Evolutionary conservation across 2,888 invertebrate species (phyloP).

Genomic region (Chymomyza procnemis): DNA sequence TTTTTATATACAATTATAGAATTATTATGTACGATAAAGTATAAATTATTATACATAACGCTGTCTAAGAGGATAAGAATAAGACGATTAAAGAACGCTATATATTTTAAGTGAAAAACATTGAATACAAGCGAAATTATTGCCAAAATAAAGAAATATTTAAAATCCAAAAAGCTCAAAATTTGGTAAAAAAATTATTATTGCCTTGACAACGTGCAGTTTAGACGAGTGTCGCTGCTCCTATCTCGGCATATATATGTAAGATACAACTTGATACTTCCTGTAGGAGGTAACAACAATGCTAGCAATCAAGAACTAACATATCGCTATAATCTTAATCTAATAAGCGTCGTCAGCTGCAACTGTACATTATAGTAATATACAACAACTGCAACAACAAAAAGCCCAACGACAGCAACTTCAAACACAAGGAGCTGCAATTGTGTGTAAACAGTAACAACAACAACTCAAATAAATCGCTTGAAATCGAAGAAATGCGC

Average conservation of each 20-base stretch:
- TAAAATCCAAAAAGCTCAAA: too few species aligned
- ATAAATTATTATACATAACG: too few species aligned
- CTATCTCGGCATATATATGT: constrained; percentile 24
- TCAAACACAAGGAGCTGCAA: constrained; percentile 44
- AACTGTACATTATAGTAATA: constrained; percentile 42
- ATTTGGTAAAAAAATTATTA: too few species aligned
- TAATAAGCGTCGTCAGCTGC: constrained; percentile 5
- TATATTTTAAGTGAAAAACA: too few species aligned
- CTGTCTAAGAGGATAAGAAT: too few species aligned
- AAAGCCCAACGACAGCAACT: constrained; percentile 19
- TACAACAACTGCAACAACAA: constrained; percentile 23
- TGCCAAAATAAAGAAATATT: too few species aligned
- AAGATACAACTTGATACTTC: constrained; percentile 29
- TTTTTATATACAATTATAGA: too few species aligned
- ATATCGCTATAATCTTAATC: constrained; percentile 24
- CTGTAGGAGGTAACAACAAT: not conserved
- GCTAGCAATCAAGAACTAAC: not conserved
- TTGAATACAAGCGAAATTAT: too few species aligned
- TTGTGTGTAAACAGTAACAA: constrained; percentile 62
- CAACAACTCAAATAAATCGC: constrained; percentile 61
- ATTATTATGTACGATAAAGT: too few species aligned
- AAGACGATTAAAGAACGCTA: too few species aligned
- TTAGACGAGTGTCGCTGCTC: too few species aligned
- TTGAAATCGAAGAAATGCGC: constrained; percentile 62
- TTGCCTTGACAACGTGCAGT: too few species aligned